These are phyloP conservation scores for human DNA, from an alignment of 2,113 vertebrate species.

Conservation along the genomic window DNA sequence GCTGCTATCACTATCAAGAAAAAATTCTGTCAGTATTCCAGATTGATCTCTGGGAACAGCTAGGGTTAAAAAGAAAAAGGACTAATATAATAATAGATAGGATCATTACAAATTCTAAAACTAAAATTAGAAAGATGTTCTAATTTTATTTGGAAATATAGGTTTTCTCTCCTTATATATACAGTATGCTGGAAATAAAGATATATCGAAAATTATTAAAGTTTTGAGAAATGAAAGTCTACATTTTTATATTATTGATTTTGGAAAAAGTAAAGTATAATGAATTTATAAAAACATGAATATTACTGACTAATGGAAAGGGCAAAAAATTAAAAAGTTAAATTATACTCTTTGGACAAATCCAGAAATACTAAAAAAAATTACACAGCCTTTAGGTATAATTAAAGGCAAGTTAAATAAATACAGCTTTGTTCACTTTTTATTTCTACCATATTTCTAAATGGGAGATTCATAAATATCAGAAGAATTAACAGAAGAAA, in stretches of 20 bases:
- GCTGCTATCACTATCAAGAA: not conserved
- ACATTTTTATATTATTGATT: not conserved
- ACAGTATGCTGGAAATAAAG: not conserved
- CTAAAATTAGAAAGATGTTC: not conserved
- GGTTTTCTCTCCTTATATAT: not conserved
- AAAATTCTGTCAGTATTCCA: not conserved
- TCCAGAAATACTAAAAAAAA: not conserved
- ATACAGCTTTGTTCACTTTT: not conserved
- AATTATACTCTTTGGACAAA: not conserved
- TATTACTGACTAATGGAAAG: not conserved
- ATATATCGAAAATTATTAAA: not conserved
- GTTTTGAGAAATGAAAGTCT: not conserved
- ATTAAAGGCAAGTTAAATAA: not conserved
- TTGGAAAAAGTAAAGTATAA: not conserved
- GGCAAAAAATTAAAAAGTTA: not conserved
- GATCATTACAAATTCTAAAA: not conserved
- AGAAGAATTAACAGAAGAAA: not conserved
- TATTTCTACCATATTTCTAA: not conserved
- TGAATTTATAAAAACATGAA: not conserved
- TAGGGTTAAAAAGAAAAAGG: not conserved
- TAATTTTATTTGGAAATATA: not conserved
- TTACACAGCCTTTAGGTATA: accelerated
- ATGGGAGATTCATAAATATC: not conserved
- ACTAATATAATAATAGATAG: not conserved
- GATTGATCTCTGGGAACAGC: not conserved